Percentiles rank a stretch among this genome's conserved stretches.
phyloP scores from a whole-genome alignment of 1,140 invertebrate species.

The Calliopsis andreniformis region DNA sequence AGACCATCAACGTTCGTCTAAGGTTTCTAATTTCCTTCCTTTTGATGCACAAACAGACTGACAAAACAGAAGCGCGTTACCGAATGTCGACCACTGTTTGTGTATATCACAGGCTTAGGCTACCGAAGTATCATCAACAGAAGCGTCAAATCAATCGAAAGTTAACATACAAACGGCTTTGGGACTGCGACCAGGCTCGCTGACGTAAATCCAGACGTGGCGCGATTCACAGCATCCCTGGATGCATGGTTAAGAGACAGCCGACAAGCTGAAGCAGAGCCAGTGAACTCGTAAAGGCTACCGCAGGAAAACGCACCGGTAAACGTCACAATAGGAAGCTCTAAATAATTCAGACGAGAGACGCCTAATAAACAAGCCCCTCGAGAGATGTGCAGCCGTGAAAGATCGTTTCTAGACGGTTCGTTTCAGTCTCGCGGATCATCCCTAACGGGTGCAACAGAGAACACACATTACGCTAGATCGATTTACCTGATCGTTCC shows the following conservation, averaged over 20 bases:
- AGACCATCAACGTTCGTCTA: slow-evolving; percentile 8
- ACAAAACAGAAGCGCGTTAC: neutral
- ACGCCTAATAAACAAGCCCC: slow-evolving; percentile 13
- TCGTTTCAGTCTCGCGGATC: neutral
- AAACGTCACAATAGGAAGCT: slow-evolving; percentile 22
- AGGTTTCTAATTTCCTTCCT: neutral
- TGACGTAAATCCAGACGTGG: too few species aligned
- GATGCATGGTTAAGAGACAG: neutral
- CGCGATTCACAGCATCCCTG: slow-evolving; percentile 15
- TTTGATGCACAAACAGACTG: neutral
- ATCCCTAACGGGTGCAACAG: too few species aligned
- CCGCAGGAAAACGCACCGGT: neutral
- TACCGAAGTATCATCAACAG: neutral
- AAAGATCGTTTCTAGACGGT: neutral
- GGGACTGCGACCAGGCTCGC: too few species aligned
- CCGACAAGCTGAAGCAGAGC: neutral
- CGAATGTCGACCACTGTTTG: neutral
- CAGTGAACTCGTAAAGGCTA: neutral
- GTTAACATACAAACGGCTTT: too few species aligned
- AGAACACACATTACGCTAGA: slow-evolving; percentile 4
- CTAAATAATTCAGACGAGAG: neutral
- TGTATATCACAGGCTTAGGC: neutral
- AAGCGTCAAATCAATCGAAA: too few species aligned
- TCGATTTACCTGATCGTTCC: slow-evolving; percentile 75
- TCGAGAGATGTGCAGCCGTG: neutral